Evolutionary conservation across 2,113 vertebrate genomes (phyloP).

Genomic region (Uria aalge): DNA sequence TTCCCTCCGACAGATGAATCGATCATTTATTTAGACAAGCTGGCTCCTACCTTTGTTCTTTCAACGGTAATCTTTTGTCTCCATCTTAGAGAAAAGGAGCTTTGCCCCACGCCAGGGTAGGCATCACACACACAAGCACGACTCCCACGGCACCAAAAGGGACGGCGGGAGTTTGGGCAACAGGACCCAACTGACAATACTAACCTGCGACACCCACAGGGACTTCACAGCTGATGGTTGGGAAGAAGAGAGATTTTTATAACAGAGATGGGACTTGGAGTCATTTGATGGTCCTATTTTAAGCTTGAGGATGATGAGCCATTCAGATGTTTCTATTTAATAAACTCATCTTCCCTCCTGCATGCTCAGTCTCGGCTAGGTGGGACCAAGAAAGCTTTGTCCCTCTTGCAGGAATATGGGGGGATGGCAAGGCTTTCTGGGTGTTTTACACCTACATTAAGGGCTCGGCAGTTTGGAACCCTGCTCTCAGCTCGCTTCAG

Average conservation of each 20-base stretch:
- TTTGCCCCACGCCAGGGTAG: accelerated
- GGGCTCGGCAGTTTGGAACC: neutral
- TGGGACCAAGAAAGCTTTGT: neutral
- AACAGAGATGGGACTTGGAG: neutral
- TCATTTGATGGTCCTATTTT: neutral
- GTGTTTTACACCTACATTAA: neutral
- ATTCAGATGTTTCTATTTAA: neutral
- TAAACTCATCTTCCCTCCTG: neutral
- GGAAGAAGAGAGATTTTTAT: neutral
- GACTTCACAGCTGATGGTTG: neutral
- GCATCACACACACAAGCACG: accelerated
- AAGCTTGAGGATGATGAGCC: neutral
- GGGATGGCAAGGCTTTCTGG: accelerated
- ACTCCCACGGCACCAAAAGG: neutral
- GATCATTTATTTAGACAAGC: neutral
- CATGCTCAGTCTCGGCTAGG: accelerated
- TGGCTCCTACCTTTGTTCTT: neutral
- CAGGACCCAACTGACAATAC: accelerated
- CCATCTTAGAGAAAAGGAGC: neutral
- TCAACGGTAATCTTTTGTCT: accelerated
- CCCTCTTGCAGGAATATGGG: neutral
- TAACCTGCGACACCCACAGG: neutral
- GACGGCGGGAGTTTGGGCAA: accelerated
- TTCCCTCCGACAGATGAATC: neutral
- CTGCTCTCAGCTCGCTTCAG: neutral